Percentiles rank a stretch among this genome's conserved stretches.
Evolutionary conservation across 2,888 invertebrate genomes (phyloP).

Genomic region (Melieria omissa): DNA sequence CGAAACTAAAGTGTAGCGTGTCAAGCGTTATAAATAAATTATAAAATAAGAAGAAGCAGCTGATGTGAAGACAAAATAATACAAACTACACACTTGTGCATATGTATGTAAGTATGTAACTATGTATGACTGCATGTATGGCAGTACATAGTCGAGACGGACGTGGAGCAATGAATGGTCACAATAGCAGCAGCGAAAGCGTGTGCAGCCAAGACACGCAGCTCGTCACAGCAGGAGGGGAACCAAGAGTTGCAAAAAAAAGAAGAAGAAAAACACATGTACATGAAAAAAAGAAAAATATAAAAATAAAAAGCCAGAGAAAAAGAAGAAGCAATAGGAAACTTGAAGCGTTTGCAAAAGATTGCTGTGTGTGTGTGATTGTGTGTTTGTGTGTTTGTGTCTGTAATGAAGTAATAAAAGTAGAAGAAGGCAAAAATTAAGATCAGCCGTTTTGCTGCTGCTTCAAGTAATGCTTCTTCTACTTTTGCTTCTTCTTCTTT

Average conservation of each 20-base stretch:
- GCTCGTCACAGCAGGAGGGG: background rate
- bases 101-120: background rate
- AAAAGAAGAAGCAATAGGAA: constrained; percentile 2
- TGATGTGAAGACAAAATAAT: too few relatives aligned
- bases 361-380: background rate
- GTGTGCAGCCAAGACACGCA: background rate
- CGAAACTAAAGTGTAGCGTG: too few relatives aligned
- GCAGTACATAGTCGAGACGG: background rate
- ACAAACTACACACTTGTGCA: background rate
- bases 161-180: background rate
- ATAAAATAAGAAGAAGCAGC: too few relatives aligned
- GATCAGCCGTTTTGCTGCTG: background rate
- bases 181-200: background rate
- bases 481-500: background rate
- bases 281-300: too few relatives aligned
- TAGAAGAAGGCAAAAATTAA: constrained; percentile 2
- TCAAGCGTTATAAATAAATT: too few relatives aligned
- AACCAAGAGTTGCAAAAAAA: background rate
- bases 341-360: constrained; percentile 1
- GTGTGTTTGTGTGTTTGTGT: background rate
- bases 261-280: background rate
- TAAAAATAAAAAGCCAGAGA: background rate
- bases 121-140: background rate
- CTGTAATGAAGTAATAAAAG: background rate
- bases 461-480: background rate